Evolutionary conservation across 2,888 invertebrate genomes (phyloP).

Genomic region (Oscheius onirici): DNA sequence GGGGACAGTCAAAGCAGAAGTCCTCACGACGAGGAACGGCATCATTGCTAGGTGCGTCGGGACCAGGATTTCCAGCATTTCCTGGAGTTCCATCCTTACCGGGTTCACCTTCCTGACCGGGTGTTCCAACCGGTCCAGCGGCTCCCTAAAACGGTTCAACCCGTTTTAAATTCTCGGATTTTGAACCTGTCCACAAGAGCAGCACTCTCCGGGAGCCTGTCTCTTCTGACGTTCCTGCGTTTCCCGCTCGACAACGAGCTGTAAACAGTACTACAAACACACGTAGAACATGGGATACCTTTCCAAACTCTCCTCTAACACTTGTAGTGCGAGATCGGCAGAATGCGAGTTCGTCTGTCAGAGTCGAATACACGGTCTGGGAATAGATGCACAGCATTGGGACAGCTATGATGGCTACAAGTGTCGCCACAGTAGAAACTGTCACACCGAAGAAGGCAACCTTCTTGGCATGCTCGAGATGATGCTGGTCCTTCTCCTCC

Average conservation of each 20-base stretch:
- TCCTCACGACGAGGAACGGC: conserved; percentile 7
- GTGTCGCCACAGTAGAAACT: neutral
- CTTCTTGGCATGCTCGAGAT: conserved; percentile 4
- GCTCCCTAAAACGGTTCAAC: too few species aligned
- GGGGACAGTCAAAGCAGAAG: conserved; percentile 25
- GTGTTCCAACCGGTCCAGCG: conserved; percentile 12
- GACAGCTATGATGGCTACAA: conserved; percentile 3
- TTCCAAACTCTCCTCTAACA: conserved; percentile 6
- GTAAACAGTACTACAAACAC: neutral
- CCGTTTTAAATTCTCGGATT: too few species aligned
- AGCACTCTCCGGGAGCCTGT: conserved; percentile 1
- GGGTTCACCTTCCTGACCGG: conserved; percentile 7
- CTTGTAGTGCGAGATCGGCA: conserved; percentile 13
- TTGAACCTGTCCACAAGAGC: conserved; percentile 26
- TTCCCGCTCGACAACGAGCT: neutral
- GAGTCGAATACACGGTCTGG: conserved; percentile 6
- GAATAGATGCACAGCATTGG: conserved; percentile 15
- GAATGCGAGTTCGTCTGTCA: conserved; percentile 10
- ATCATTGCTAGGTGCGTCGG: neutral
- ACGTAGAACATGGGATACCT: neutral
- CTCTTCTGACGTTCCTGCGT: conserved; percentile 7
- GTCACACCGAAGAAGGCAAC: conserved; percentile 18
- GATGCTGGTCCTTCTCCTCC: neutral
- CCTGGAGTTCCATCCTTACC: conserved; percentile 11
- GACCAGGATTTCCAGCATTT: conserved; percentile 9